Conservation (phyloP, 2,888 invertebrate species). For the Corythucha ciliata region DNA sequence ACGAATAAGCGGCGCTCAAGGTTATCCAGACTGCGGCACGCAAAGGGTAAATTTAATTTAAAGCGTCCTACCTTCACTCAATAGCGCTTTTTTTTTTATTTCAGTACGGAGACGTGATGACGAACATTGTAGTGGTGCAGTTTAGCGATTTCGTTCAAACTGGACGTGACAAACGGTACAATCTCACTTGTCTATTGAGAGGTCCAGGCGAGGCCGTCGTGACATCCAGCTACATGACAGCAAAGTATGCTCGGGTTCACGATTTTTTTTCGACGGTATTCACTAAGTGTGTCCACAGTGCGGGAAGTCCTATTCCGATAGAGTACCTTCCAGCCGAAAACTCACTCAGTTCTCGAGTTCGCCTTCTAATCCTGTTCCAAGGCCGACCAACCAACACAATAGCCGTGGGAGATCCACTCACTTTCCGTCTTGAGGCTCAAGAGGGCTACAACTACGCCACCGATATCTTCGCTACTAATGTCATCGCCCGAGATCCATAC, state of each 20-base stretch:
- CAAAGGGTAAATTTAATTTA: conserved; percentile 53
- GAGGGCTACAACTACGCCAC: conserved; percentile 80
- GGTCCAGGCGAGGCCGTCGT: conserved; percentile 89
- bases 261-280: neutral
- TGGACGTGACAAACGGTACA: conserved; percentile 80
- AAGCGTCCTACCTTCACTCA: neutral
- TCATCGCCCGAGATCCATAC: conserved; percentile 85
- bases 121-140: conserved; percentile 87
- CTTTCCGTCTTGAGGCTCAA: conserved; percentile 79
- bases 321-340: conserved; percentile 88
- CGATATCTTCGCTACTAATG: conserved; percentile 87
- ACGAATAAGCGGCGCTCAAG: conserved; percentile 77
- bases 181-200: conserved; percentile 82
- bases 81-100: conserved; percentile 4
- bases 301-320: conserved; percentile 84
- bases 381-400: conserved; percentile 86
- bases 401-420: conserved; percentile 83
- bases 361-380: conserved; percentile 76
- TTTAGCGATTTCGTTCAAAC: conserved; percentile 90
- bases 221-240: conserved; percentile 84
- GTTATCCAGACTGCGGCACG: conserved; percentile 90
- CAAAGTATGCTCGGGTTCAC: conserved; percentile 58
- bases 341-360: conserved; percentile 77
- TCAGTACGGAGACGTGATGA: conserved; percentile 87
- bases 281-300: conserved; percentile 47